phyloP scores from a whole-genome alignment of 2,797 vertebrate genomes.

The Parambassis ranga region DNA sequence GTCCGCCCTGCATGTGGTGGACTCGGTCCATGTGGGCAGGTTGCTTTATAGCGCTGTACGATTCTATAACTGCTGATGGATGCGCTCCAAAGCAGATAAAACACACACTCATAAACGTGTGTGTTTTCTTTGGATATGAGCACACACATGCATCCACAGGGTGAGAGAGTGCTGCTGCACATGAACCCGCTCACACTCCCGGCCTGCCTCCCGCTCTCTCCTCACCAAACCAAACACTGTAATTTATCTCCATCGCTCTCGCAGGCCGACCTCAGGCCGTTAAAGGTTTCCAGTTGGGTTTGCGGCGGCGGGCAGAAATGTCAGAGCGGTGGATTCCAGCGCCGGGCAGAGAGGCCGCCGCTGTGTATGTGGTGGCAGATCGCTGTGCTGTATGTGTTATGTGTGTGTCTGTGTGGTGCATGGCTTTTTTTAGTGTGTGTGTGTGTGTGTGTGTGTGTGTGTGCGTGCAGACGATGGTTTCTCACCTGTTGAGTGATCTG shows the following conservation, averaged over 20 bases:
- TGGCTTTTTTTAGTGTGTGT: background rate
- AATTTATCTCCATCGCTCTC: conserved; percentile 49
- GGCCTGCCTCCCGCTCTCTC: background rate
- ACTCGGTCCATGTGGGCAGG: too few species aligned
- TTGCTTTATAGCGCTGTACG: too few species aligned
- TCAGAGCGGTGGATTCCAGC: conserved; percentile 52
- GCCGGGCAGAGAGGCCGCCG: conserved; percentile 19
- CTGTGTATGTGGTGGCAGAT: background rate
- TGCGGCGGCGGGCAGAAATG: conserved; percentile 53
- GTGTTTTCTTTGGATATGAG: background rate
- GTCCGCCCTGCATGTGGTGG: too few species aligned
- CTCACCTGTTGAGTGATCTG: background rate
- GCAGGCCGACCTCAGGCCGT: conserved; percentile 39
- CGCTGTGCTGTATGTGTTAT: conserved; percentile 10
- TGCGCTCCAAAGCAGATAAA: too few species aligned
- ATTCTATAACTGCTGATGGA: too few species aligned
- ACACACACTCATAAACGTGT: too few species aligned
- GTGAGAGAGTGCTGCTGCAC: background rate
- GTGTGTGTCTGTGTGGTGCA: conserved; percentile 2
- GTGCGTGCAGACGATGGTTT: background rate
- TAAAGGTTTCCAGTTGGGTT: conserved; percentile 55
- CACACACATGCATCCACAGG: background rate
- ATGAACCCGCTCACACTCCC: conserved; percentile 44
- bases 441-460: background rate
- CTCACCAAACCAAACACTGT: conserved; percentile 47